phyloP scores from a whole-genome alignment of 2,888 invertebrate species.

The Noctua comes region DNA sequence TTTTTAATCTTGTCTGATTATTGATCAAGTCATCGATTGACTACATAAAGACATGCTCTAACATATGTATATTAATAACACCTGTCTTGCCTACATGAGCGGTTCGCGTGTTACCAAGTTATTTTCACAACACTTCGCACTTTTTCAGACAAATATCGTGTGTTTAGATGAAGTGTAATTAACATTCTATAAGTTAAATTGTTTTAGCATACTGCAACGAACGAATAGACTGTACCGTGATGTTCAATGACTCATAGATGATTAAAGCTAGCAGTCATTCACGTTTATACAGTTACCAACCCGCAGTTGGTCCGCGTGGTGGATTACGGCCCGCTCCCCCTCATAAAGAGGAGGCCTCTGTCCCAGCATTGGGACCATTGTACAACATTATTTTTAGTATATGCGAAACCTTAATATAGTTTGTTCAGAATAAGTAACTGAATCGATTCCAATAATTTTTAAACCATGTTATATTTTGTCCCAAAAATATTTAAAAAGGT shows the following conservation, averaged over 20 bases:
- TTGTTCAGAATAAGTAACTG: too few species aligned
- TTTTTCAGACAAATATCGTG: conserved; percentile 38
- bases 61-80: conserved; percentile 21
- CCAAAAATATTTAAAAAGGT: too few species aligned
- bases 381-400: too few species aligned
- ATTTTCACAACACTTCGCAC: conserved; percentile 44
- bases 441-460: too few species aligned
- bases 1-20: not conserved
- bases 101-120: conserved; percentile 37
- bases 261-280: not conserved
- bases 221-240: not conserved
- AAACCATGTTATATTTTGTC: too few species aligned
- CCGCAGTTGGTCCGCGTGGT: not conserved
- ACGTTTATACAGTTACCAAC: not conserved
- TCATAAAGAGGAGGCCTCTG: not conserved
- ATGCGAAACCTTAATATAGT: too few species aligned
- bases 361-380: not conserved
- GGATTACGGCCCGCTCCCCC: not conserved
- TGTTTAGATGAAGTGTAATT: conserved; percentile 16
- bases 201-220: conserved; percentile 35
- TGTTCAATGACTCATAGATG: conserved; percentile 33
- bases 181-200: conserved; percentile 17
- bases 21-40: conserved; percentile 26
- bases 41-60: not conserved
- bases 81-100: conserved; percentile 16